phyloP scores from a whole-genome alignment of 1,140 invertebrate species.

The Eubasilissa regina region DNA sequence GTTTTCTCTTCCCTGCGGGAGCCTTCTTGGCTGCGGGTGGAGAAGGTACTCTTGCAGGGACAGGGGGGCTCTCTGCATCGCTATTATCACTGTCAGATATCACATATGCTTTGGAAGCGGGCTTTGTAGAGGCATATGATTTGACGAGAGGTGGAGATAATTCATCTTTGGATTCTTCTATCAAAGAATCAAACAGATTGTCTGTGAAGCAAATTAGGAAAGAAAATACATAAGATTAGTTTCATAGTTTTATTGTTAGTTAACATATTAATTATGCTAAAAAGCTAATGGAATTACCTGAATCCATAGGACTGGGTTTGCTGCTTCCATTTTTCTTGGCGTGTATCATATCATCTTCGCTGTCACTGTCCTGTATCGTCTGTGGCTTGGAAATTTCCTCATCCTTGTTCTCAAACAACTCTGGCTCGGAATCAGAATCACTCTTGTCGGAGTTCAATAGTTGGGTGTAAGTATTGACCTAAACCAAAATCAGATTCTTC shows the following conservation, averaged over 20 bases:
- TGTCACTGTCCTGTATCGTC: constrained; percentile 64
- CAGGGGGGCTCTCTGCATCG: constrained; percentile 11
- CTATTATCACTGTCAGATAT: constrained; percentile 65
- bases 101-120: constrained; percentile 60
- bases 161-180: constrained; percentile 63
- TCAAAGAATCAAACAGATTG: constrained; percentile 71
- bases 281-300: constrained; percentile 61
- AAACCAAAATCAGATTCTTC: constrained; percentile 31
- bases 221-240: too few species aligned
- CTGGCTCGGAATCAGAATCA: constrained; percentile 64
- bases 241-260: background rate
- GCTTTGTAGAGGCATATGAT: constrained; percentile 38
- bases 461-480: constrained; percentile 68
- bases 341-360: constrained; percentile 62
- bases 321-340: constrained; percentile 64
- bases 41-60: constrained; percentile 38
- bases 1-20: constrained; percentile 64
- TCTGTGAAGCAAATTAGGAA: constrained; percentile 60
- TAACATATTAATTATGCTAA: background rate
- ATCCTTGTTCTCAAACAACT: constrained; percentile 68
- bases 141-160: constrained; percentile 23
- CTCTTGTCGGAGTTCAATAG: constrained; percentile 54
- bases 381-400: constrained; percentile 61
- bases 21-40: constrained; percentile 64
- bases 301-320: constrained; percentile 70